Evolutionary conservation across 2,888 invertebrate genomes (phyloP).

Genomic region (Ophion costatus): DNA sequence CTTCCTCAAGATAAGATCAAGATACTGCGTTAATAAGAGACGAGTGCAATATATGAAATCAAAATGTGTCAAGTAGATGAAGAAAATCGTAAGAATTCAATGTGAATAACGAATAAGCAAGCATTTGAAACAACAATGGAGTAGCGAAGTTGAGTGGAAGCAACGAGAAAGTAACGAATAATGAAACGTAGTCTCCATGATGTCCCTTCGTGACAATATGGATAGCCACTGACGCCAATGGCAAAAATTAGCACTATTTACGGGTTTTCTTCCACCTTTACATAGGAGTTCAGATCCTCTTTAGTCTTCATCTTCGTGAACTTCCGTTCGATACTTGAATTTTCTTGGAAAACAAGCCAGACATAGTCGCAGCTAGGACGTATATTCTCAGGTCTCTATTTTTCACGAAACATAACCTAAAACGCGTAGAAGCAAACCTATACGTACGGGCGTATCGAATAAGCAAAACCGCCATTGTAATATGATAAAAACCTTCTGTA

Average conservation of each 20-base stretch:
- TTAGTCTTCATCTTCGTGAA: slow-evolving; percentile 2
- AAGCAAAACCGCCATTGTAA: not conserved
- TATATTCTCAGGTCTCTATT: slow-evolving; percentile 40
- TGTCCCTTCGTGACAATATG: not conserved
- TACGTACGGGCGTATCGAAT: not conserved
- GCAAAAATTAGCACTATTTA: not conserved
- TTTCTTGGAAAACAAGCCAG: not conserved
- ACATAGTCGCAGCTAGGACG: slow-evolving; percentile 1
- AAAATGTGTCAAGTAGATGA: not conserved
- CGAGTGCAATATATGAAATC: not conserved
- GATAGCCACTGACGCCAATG: not conserved
- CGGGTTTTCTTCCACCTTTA: not conserved
- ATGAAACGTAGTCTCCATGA: not conserved
- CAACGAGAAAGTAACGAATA: not conserved
- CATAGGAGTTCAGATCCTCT: too few relatives aligned
- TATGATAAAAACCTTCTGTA: not conserved
- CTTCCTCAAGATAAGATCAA: not conserved
- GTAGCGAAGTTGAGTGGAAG: not conserved
- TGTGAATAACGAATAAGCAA: not conserved
- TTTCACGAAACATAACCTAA: slow-evolving; percentile 29
- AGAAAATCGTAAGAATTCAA: not conserved
- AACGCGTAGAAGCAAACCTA: not conserved
- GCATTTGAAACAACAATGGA: not conserved
- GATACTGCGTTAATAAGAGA: not conserved
- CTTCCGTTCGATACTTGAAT: not conserved